Evolutionary conservation across 1,140 invertebrate species (phyloP), one percentile per base, ranked within the genome.

Genomic region (Drosophila burlai): DNA sequence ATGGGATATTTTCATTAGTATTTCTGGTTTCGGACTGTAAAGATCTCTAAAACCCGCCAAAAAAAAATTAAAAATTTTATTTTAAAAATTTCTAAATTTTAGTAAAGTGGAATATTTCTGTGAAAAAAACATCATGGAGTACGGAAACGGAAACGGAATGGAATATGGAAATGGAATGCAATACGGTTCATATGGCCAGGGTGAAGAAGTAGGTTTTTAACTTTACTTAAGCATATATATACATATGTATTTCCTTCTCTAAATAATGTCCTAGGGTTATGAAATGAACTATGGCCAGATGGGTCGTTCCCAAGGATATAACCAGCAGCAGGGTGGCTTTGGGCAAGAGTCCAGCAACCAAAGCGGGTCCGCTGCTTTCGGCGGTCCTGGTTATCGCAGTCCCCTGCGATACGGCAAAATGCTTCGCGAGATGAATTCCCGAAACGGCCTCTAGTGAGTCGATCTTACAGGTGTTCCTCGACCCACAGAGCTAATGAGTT

Each of bases 401-500:
- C 65, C 84, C 2, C 34, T 89, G 40, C 78, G 84, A 3, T 90
- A 89, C 63, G 57, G 21, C 18, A 90, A 85, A 16, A 55, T 73
- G 2, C 31, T 89, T 7, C 59, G 63, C 3, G 84, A 90, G 26
- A 89, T 89, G 85, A 89, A 90, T 54, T 89, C 84, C 0, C 84
- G 84, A 46, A 89, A 89, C 29, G 84, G 84, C 3, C 78, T 89
- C 16, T 90, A 89, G 84, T 89, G 24, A 59, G 85, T 57, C 1
- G 4, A 42, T 16, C 3, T 18, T 5, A 2, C 54, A 36, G 4
- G 11, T 18, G 31, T 40, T 59, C 15, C 5, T 31, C 8, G 7
- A 45, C 0, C 11, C 5, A 10, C 26, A 24, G 13, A 7, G 7
- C n/a, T 59, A 21, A 29, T 9, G 2, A 2, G 24, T 59, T 3